These are phyloP conservation scores for Epizoanthus fatuus DNA, from an alignment of 92 coral and sea anemone species.

Conservation along the genomic window DNA sequence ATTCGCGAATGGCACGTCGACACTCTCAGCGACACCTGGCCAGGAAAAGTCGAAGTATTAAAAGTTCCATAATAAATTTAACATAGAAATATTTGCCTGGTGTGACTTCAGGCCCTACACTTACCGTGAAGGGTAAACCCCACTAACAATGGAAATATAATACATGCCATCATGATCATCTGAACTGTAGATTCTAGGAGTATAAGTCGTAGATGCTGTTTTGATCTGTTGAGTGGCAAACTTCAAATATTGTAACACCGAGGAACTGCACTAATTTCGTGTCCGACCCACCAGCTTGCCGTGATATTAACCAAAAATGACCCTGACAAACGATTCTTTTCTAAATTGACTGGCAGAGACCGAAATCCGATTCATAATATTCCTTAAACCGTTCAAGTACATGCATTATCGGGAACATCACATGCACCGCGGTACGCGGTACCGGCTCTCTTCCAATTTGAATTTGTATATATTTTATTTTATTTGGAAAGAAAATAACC, in stretches of 20 bases:
- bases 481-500: too few relatives aligned
- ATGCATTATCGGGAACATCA: slow-evolving; percentile 30
- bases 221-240: too few relatives aligned
- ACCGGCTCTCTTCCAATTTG: slow-evolving; percentile 18
- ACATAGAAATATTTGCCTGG: not conserved
- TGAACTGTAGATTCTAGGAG: too few relatives aligned
- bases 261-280: not conserved
- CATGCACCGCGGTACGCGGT: too few relatives aligned
- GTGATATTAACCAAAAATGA: not conserved
- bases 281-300: not conserved
- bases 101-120: not conserved
- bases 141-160: not conserved
- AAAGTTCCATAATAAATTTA: not conserved
- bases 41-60: not conserved
- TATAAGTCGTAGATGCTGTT: too few relatives aligned
- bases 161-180: slow-evolving; percentile 45
- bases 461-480: too few relatives aligned
- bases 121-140: slow-evolving; percentile 1
- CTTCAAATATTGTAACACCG: not conserved
- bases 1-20: not conserved
- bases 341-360: slow-evolving; percentile 11
- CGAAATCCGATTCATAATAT: slow-evolving; percentile 48
- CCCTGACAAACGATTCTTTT: not conserved
- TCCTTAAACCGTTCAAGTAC: slow-evolving; percentile 3
- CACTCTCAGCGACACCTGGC: slow-evolving; percentile 16